Evolutionary conservation across 2,888 invertebrate genomes (phyloP), one percentile per base, ranked within the genome.

Genomic region (Melolontha melolontha): DNA sequence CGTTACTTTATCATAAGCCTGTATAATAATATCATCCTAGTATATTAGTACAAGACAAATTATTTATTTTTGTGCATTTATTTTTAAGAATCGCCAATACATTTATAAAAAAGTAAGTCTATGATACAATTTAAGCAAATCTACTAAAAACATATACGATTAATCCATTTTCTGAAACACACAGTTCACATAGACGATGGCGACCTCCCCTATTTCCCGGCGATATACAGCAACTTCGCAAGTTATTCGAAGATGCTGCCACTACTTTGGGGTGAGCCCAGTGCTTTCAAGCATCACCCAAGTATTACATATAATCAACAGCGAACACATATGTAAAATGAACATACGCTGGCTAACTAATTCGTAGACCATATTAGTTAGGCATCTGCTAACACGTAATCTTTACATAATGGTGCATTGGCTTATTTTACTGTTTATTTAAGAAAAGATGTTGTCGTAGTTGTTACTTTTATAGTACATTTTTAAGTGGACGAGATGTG

Each of bases 161-260:
- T 59, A 59, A 59, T 44, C 29, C n/a, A 44, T 17, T 52, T 52
- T 64, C 39, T 64, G 34, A 42, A 44, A 64, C 41, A 66, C 57
- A 57, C 66, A 92, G 92, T 84, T 88, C 88, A 82, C 89, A 91
- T 86, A 91, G 92, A 85, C 91, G 92, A 85, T 94, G 93, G 93
- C 90, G 92, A 79, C 92, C 92, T 80, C 93, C 93, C 76, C 88
- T 92, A 84, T 90, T 92, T 87, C 89, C 89, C 77, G 90, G 91
- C 79, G 91, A 91, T 86, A 91, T 92, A 82, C 91, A 91, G 80
- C 91, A 90, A 84, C 86, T 92, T 83, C 88, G 90, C 85, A 88
- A 90, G 84, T 88, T 91, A 84, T 92, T 91, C 87, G 92, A 90
- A 89, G 92, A 90, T 75, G 86, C 88, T 79, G 88, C 90, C 79